Conservation (phyloP, 2,113 vertebrate genomes). For the Gymnogyps californianus region DNA sequence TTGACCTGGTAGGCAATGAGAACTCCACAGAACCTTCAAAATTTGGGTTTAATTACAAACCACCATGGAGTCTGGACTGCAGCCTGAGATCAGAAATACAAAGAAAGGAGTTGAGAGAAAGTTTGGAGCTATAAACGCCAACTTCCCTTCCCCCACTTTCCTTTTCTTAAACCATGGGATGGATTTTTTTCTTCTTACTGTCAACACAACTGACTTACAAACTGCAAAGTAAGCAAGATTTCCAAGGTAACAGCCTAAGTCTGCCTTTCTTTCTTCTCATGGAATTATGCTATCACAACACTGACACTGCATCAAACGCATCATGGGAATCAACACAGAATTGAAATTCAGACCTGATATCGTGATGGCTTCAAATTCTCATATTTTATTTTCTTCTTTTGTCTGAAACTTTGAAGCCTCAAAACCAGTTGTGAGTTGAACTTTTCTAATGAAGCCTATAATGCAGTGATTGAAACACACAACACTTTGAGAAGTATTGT, state of each 20-base stretch:
- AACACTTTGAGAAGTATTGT: rapidly evolving
- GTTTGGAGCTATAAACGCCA: neutral
- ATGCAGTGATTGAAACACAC: neutral
- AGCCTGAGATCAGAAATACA: constrained; percentile 25
- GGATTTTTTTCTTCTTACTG: neutral
- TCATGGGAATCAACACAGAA: neutral
- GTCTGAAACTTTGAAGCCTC: neutral
- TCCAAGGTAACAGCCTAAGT: neutral
- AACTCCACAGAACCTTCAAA: constrained; percentile 42
- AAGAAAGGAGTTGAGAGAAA: neutral
- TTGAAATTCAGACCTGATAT: neutral
- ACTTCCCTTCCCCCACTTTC: neutral
- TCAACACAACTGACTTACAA: neutral
- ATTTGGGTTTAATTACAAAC: constrained; percentile 56
- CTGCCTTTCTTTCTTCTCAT: neutral
- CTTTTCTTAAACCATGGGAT: neutral
- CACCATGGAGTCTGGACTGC: constrained; percentile 9
- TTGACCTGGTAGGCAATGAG: constrained; percentile 31
- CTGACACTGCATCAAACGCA: neutral
- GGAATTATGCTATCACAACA: neutral
- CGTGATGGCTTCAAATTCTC: neutral
- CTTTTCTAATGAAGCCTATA: neutral
- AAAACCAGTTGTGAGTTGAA: neutral
- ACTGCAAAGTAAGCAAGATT: neutral
- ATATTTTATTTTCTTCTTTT: neutral